A percentile compares a stretch with the other conserved stretches of the same genome.
Evolutionary conservation across 2,113 vertebrate genomes (phyloP).

Genomic region (Cariama cristata): DNA sequence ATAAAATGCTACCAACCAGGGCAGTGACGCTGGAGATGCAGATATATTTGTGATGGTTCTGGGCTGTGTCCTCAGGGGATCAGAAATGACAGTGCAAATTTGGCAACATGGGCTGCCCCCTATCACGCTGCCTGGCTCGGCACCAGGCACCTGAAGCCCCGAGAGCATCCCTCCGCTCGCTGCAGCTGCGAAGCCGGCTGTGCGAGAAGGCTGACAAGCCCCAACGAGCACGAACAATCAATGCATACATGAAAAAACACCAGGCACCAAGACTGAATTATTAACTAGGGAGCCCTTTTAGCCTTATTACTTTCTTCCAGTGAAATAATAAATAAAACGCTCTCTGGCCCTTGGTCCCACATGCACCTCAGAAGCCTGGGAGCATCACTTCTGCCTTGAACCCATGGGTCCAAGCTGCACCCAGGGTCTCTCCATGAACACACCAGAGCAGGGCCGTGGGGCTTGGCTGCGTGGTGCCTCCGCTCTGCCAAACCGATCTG

Average conservation of each 20-base stretch:
- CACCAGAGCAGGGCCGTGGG: accelerated
- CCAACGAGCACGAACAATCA: accelerated
- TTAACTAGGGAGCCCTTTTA: neutral
- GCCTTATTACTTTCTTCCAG: neutral
- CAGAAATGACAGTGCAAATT: neutral
- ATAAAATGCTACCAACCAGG: accelerated
- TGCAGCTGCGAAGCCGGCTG: accelerated
- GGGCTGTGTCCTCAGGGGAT: neutral
- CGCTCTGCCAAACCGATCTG: neutral
- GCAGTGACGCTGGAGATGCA: accelerated
- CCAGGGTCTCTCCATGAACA: accelerated
- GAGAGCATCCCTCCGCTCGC: neutral
- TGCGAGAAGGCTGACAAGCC: accelerated
- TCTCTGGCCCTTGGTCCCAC: accelerated
- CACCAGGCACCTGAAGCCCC: neutral
- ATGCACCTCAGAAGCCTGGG: accelerated
- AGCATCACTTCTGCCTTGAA: neutral
- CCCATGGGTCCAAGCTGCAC: no score
- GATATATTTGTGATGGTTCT: accelerated
- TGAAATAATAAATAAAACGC: neutral
- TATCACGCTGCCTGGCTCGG: accelerated
- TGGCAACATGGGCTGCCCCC: accelerated
- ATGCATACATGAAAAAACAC: accelerated
- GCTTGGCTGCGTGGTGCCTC: neutral
- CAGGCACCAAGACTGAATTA: neutral